Evolutionary conservation across 2,888 invertebrate genomes (phyloP), one percentile per base, ranked within the genome.

Genomic region (Pammene aurita): DNA sequence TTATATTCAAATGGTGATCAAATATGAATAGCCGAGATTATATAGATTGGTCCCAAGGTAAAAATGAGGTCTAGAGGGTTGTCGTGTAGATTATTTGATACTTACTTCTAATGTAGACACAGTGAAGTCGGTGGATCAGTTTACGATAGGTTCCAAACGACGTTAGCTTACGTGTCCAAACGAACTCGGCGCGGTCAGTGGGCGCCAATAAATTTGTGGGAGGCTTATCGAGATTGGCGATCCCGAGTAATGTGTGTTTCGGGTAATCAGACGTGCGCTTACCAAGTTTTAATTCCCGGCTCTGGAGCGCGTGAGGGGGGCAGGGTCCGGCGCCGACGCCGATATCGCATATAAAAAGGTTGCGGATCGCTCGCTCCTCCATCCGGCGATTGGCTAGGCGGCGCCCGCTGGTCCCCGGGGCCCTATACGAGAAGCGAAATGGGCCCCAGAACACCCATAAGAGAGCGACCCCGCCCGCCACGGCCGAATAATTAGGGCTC

Each of bases 371-470:
- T 91, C 89, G 91, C 84, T 90, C 75, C 86, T 89, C 89, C 90
- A 90, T 88, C 90, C 91, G 85, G 83, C 91, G 94, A 94, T 94
- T 94, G 94, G 93, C 93, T 93, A 93, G 94, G 94, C 93, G 93
- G 93, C 93, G 92, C 93, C 92, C 91, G 92, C 87, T 87, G 88
- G 84, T 94, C 94, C 90, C 91, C 81, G 84, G 94, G 94, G 93
- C 86, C 93, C 93, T 94, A 94, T 94, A 94, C 94, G 93, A 92
- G 91, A 91, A 93, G 92, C 93, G 92, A 93, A 94, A 94, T 94
- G 93, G 94, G 94, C 94, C 94, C 94, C 94, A 89, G 93, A 94
- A 94, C 94, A 93, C 94, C 94, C 94, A 94, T 94, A 94, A 94
- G 94, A 93, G 94, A 94, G 92, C 93, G 93, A 94, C 94, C 94